These are phyloP conservation scores for Chaitophorus viminalis DNA, from an alignment of 2,888 invertebrate genomes.

Conservation along the genomic window DNA sequence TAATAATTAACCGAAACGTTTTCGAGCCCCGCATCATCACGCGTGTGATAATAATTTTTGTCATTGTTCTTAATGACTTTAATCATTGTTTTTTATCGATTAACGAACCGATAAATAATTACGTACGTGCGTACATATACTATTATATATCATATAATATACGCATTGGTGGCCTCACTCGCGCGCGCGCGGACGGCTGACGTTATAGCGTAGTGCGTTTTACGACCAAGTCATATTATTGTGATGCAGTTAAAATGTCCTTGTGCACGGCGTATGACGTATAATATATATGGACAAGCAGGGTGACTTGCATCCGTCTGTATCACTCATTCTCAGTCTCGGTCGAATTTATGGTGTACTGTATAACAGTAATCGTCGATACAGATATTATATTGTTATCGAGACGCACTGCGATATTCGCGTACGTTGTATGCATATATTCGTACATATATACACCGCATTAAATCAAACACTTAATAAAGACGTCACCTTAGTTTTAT, in stretches of 20 bases:
- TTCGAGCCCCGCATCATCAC: constrained; percentile 32
- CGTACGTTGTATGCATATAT: neutral
- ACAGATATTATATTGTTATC: neutral
- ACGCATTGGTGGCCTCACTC: neutral
- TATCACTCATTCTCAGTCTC: neutral
- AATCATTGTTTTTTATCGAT: constrained; percentile 1
- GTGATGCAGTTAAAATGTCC: neutral
- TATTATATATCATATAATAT: too few species aligned
- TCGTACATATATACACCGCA: neutral
- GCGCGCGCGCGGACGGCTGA: neutral
- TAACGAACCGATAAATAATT: constrained; percentile 2
- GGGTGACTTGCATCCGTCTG: too few species aligned
- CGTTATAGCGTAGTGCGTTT: too few species aligned
- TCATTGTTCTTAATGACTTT: constrained; percentile 67
- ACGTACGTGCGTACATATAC: neutral
- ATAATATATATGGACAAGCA: neutral
- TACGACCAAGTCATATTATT: neutral
- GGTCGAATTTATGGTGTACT: neutral
- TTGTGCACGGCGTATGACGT: neutral
- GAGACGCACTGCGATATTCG: neutral
- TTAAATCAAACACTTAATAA: neutral
- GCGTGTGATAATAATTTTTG: constrained; percentile 63
- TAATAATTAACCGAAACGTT: constrained; percentile 56
- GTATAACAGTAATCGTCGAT: neutral
- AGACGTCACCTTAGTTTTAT: neutral